Conservation (phyloP, 2,888 invertebrate species). For the Lagria hirta region DNA sequence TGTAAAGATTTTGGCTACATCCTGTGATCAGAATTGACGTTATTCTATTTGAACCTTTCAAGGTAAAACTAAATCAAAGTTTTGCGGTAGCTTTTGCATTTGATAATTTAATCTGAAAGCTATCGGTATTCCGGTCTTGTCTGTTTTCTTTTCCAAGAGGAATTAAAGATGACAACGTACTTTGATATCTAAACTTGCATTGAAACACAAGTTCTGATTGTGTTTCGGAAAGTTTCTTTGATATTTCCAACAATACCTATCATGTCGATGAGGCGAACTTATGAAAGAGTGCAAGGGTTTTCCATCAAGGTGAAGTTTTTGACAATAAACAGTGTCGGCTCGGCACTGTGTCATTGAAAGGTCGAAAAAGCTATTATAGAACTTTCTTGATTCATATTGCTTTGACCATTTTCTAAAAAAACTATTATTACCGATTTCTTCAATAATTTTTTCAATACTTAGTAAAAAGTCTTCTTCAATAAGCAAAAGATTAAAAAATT, state of each 20-base stretch:
- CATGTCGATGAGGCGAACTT: slow-evolving; percentile 16
- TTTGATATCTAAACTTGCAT: slow-evolving; percentile 41
- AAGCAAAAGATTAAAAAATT: too few species aligned
- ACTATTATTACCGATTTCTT: too few species aligned
- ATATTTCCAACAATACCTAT: slow-evolving; percentile 23
- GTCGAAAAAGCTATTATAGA: too few species aligned
- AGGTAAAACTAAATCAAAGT: slow-evolving; percentile 44
- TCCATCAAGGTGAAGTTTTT: slow-evolving; percentile 24
- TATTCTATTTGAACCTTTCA: too few species aligned
- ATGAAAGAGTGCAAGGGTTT: slow-evolving; percentile 20
- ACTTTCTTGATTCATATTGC: too few species aligned
- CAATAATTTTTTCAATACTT: too few species aligned
- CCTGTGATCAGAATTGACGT: too few species aligned
- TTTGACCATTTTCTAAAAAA: too few species aligned
- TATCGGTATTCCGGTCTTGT: slow-evolving; percentile 40
- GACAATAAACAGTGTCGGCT: too few species aligned
- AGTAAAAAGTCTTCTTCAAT: too few species aligned
- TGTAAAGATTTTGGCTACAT: too few species aligned
- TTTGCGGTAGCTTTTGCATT: slow-evolving; percentile 39
- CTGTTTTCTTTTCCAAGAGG: slow-evolving; percentile 41
- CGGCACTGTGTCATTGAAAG: too few species aligned
- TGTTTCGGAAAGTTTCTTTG: slow-evolving; percentile 37
- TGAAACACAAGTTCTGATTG: slow-evolving; percentile 47
- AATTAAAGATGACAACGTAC: slow-evolving; percentile 47
- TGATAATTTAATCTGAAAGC: slow-evolving; percentile 40